Evolutionary conservation across 2,797 vertebrate genomes (phyloP).

Genomic region (Cuculus canorus): DNA sequence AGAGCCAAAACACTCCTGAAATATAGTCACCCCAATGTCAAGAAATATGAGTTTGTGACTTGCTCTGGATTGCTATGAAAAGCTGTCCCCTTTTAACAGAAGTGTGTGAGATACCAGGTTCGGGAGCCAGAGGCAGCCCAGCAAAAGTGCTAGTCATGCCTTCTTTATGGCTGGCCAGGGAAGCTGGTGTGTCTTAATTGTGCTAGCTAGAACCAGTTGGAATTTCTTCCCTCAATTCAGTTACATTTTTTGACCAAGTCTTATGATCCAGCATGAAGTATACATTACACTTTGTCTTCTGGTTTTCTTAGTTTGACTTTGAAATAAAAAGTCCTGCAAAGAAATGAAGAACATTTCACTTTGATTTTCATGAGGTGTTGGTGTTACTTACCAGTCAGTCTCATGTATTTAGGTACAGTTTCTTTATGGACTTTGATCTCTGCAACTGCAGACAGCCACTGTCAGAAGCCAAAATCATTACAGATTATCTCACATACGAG

Average conservation of each 20-base stretch:
- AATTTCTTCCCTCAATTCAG: neutral
- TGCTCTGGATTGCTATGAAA: neutral
- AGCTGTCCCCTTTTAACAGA: neutral
- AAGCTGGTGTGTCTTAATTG: neutral
- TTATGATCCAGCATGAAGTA: neutral
- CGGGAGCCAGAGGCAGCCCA: neutral
- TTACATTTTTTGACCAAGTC: neutral
- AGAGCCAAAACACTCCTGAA: neutral
- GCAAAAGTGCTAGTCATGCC: neutral
- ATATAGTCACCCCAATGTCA: neutral
- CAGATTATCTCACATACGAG: neutral
- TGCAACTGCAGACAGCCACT: conserved; percentile 29
- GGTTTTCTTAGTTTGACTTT: conserved; percentile 1
- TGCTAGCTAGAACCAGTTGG: neutral
- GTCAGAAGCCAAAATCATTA: conserved; percentile 43
- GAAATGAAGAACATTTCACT: neutral
- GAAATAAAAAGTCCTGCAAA: neutral
- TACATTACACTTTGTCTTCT: neutral
- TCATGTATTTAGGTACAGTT: conserved; percentile 4
- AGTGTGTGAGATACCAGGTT: rapidly evolving
- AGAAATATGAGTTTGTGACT: neutral
- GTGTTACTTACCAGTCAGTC: conserved; percentile 40
- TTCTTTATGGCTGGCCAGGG: neutral
- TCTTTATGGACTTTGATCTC: conserved; percentile 38
- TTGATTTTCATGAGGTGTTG: conserved; percentile 51